These are phyloP conservation scores for Pagetopsis macropterus DNA, from an alignment of 2,797 vertebrate species.

Conservation along the genomic window DNA sequence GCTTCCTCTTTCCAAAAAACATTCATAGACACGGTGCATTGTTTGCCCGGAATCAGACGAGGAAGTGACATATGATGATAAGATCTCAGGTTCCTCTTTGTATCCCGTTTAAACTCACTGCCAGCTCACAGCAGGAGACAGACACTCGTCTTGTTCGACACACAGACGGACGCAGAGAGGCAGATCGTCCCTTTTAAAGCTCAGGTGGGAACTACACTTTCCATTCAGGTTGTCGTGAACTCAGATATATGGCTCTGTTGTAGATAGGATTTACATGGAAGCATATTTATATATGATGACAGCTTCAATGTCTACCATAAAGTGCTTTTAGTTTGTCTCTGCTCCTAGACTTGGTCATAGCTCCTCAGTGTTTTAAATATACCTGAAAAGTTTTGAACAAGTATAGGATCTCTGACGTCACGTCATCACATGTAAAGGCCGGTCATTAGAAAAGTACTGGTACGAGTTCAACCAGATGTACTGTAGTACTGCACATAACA, in stretches of 20 bases:
- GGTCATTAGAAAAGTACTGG: too few species aligned
- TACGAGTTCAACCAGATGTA: too few species aligned
- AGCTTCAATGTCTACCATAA: background rate
- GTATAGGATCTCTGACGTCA: constrained; percentile 77
- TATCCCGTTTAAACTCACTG: constrained; percentile 66
- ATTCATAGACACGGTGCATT: constrained; percentile 76
- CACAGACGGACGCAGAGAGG: constrained; percentile 26
- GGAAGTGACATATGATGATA: constrained; percentile 79
- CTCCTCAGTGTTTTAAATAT: constrained; percentile 80
- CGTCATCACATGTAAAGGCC: constrained; percentile 8
- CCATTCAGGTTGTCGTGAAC: background rate
- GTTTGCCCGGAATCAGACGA: constrained; percentile 71
- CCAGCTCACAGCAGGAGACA: constrained; percentile 9
- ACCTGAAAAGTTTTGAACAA: constrained; percentile 86
- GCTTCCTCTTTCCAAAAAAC: constrained; percentile 78
- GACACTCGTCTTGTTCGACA: background rate
- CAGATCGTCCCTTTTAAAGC: background rate
- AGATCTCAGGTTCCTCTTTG: constrained; percentile 79
- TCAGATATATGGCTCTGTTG: background rate
- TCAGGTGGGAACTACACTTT: constrained; percentile 45
- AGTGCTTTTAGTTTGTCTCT: constrained; percentile 54
- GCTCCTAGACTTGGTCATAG: constrained; percentile 88
- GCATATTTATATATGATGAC: background rate
- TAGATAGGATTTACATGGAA: background rate
- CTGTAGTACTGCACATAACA: background rate